Evolutionary conservation across 1,140 invertebrate genomes (phyloP).

Genomic region (Coenobita brevimanus): DNA sequence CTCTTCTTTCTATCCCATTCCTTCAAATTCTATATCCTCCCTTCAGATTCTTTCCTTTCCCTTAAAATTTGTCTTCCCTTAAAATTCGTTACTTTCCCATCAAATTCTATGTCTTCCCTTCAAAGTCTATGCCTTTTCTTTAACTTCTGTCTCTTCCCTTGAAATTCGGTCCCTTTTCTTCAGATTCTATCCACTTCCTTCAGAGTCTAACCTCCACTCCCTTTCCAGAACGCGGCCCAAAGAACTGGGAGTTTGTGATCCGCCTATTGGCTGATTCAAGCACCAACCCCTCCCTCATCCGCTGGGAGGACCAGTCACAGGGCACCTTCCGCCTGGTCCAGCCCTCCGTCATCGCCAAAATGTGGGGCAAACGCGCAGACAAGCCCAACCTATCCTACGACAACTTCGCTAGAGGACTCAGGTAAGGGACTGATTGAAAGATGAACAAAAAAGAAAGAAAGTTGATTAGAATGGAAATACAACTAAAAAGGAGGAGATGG

Average conservation of each 20-base stretch:
- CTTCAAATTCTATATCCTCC: too few species aligned
- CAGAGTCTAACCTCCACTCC: background rate
- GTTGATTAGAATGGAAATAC: too few species aligned
- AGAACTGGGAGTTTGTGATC: slow-evolving; percentile 63
- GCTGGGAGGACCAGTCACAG: slow-evolving; percentile 51
- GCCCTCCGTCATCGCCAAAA: slow-evolving; percentile 40
- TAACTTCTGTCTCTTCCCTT: background rate
- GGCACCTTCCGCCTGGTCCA: slow-evolving; percentile 57
- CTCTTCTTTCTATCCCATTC: too few species aligned
- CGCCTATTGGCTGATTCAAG: slow-evolving; percentile 42
- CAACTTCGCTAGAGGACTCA: slow-evolving; percentile 93
- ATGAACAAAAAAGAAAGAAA: too few species aligned
- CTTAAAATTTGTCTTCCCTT: background rate
- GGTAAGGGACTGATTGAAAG: too few species aligned
- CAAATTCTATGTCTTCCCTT: background rate
- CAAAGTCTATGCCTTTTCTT: background rate
- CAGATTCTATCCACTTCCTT: background rate
- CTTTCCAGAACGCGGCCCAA: slow-evolving; percentile 32
- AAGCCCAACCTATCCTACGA: slow-evolving; percentile 95
- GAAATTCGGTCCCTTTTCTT: too few species aligned
- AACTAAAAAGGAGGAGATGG: too few species aligned
- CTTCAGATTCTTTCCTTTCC: background rate
- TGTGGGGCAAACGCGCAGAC: slow-evolving; percentile 71
- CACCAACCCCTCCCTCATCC: slow-evolving; percentile 55
- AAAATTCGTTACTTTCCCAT: background rate